A percentile compares a stretch with the other conserved stretches of the same genome.
Evolutionary conservation across 2,797 vertebrate genomes (phyloP).

Genomic region (Anguilla pacifica): DNA sequence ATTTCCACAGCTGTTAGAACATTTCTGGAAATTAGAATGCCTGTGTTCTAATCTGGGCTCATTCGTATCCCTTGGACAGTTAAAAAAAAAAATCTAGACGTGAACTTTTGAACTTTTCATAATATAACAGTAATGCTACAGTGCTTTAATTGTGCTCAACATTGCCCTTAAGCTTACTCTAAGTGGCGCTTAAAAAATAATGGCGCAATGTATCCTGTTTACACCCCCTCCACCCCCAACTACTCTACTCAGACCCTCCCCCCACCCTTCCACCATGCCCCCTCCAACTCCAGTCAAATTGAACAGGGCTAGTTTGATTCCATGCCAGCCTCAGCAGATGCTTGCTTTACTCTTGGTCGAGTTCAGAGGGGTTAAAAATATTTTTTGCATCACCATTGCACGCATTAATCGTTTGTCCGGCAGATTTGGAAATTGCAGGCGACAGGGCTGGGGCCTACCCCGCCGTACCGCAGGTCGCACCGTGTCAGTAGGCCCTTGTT

Average conservation of each 20-base stretch:
- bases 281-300: conserved; percentile 87
- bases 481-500: conserved; percentile 82
- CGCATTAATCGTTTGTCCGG: conserved; percentile 95
- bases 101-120: conserved; percentile 70
- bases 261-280: conserved; percentile 56
- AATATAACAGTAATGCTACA: conserved; percentile 64
- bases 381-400: conserved; percentile 88
- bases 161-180: conserved; percentile 73
- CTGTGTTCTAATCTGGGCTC: conserved; percentile 55
- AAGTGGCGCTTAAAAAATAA: conserved; percentile 87
- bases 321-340: conserved; percentile 92
- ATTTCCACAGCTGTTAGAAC: conserved; percentile 42
- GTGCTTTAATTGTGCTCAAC: conserved; percentile 69
- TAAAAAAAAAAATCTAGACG: conserved; percentile 43
- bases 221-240: conserved; percentile 76
- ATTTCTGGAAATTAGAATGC: conserved; percentile 51
- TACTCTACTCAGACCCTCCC: conserved; percentile 46
- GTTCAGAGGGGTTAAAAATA: conserved; percentile 98
- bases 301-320: conserved; percentile 97
- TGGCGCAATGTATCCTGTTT: conserved; percentile 90
- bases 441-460: conserved; percentile 87
- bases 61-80: conserved; percentile 60
- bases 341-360: conserved; percentile 95
- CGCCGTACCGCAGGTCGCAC: conserved; percentile 80
- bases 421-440: conserved; percentile 94